Conservation (phyloP, 2,888 invertebrate genomes). For the Cantharis rufa region DNA sequence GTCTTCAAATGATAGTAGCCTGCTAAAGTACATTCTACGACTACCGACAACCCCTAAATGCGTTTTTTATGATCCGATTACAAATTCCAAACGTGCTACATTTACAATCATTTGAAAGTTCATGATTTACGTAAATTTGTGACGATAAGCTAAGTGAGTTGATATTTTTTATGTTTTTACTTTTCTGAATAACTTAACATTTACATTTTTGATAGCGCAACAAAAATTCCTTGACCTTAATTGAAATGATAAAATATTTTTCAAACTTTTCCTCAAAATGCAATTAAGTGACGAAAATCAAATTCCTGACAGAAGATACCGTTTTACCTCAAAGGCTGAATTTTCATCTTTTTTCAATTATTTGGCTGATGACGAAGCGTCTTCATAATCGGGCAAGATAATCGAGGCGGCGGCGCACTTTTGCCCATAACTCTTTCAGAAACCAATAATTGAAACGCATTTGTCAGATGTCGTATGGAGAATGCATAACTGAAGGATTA, state of each 20-base stretch:
- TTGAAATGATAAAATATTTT: neutral
- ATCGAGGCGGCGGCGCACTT: neutral
- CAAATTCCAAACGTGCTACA: constrained; percentile 11
- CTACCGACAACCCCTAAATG: constrained; percentile 23
- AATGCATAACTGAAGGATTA: constrained; percentile 27
- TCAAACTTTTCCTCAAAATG: neutral
- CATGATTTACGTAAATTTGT: neutral
- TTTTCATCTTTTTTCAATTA: neutral
- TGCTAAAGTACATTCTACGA: constrained; percentile 17
- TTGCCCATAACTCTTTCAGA: constrained; percentile 6
- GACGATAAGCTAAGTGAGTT: constrained; percentile 11
- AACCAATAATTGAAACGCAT: constrained; percentile 32
- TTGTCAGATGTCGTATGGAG: constrained; percentile 25
- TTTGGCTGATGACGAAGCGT: neutral
- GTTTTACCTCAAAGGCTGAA: no score
- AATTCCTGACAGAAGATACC: neutral
- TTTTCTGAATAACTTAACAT: neutral
- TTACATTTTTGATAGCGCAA: neutral
- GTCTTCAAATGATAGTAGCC: constrained; percentile 17
- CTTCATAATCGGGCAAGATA: neutral
- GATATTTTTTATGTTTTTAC: constrained; percentile 1
- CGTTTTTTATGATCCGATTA: constrained; percentile 21
- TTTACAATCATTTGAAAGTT: constrained; percentile 11
- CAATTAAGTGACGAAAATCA: neutral
- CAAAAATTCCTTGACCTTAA: constrained; percentile 1